Conservation (phyloP, 2,888 invertebrate genomes). For the Agapostemon virescens region DNA sequence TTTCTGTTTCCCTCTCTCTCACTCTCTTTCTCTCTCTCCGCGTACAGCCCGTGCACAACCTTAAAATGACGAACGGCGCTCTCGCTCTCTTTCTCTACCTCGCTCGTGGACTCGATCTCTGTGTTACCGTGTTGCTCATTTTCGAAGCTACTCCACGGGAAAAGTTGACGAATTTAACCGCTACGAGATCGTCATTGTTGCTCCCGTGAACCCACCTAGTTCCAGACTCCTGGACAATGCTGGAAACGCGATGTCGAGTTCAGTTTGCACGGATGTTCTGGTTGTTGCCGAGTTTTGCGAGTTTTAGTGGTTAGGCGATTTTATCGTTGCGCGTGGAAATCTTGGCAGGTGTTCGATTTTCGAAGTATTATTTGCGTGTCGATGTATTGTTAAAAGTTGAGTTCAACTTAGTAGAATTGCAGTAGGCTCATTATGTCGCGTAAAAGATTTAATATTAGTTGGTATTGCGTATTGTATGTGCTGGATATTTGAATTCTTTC, state of each 20-base stretch:
- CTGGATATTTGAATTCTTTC: no score
- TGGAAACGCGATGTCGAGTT: not conserved
- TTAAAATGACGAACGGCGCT: constrained; percentile 55
- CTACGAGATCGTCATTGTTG: constrained; percentile 37
- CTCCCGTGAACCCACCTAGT: not conserved
- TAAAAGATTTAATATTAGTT: no score
- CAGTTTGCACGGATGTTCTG: not conserved
- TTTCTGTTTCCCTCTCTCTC: not conserved
- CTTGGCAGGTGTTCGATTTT: not conserved
- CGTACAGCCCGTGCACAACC: constrained; percentile 23
- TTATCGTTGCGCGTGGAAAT: not conserved
- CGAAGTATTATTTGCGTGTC: not conserved
- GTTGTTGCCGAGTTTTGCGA: not conserved
- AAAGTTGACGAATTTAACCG: constrained; percentile 49
- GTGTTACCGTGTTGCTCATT: constrained; percentile 58
- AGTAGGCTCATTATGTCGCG: no score
- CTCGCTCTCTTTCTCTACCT: not conserved
- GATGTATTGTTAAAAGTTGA: not conserved
- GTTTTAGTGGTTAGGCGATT: not conserved
- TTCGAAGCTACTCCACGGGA: constrained; percentile 37
- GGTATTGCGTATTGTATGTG: no score
- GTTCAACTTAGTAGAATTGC: no score
- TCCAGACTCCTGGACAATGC: not conserved
- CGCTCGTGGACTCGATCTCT: not conserved
- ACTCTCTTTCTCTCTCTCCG: not conserved